A percentile compares a stretch with the other conserved stretches of the same genome.
phyloP scores from a whole-genome alignment of 2,113 vertebrate genomes.

The Gila orcuttii region DNA sequence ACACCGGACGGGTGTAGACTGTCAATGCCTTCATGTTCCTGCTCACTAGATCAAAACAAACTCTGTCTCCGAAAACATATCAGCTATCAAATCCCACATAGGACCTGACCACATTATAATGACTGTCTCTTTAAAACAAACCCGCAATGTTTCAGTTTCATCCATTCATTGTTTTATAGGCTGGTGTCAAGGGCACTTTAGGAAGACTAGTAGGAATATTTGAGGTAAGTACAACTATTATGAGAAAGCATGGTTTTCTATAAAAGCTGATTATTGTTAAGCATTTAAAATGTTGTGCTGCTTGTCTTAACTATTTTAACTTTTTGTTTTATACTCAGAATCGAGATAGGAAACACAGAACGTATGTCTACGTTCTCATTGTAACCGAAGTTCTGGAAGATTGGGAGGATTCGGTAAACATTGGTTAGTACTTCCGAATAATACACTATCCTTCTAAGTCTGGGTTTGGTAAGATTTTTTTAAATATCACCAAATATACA shows the following conservation, averaged over 20 bases:
- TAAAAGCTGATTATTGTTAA: not conserved
- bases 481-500: not conserved
- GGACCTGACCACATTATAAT: not conserved
- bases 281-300: not conserved
- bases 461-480: not conserved
- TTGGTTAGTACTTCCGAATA: conserved; percentile 79
- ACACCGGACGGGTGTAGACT: not conserved
- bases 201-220: conserved; percentile 97
- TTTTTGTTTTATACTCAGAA: conserved; percentile 76
- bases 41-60: not conserved
- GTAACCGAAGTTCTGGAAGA: conserved; percentile 96
- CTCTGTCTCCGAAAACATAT: not conserved
- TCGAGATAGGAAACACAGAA: conserved; percentile 96
- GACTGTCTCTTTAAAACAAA: not conserved
- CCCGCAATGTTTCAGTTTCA: not conserved
- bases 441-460: not conserved
- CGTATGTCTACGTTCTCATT: conserved; percentile 94
- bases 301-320: not conserved
- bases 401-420: conserved; percentile 98
- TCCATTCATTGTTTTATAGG: conserved; percentile 73
- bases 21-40: not conserved
- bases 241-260: not conserved
- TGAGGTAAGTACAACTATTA: conserved; percentile 82
- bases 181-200: conserved; percentile 96
- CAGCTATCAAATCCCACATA: not conserved